These are phyloP conservation scores for Pantelozetes paolii DNA, from an alignment of 2,888 invertebrate genomes.

Conservation along the genomic window DNA sequence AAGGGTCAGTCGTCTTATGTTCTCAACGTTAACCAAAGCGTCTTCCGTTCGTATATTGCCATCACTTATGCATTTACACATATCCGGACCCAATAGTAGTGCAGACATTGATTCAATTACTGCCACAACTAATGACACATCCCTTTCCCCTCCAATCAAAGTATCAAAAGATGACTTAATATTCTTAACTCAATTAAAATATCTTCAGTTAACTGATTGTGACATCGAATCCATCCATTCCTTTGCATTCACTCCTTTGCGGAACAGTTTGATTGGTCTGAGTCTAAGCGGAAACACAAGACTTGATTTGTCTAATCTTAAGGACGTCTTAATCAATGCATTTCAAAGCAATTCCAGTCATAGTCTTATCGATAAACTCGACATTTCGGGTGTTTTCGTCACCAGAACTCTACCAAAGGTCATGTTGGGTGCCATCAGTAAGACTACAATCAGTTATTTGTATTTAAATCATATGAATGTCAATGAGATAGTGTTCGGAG, in stretches of 20 bases:
- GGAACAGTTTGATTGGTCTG: conserved; percentile 23
- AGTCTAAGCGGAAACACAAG: conserved; percentile 33
- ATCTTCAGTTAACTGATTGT: conserved; percentile 38
- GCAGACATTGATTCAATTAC: no score
- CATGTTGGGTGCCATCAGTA: conserved; percentile 38
- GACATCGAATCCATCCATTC: conserved; percentile 40
- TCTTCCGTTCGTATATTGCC: conserved; percentile 37
- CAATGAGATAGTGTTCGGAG: conserved; percentile 25
- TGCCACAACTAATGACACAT: background rate
- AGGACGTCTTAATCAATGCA: background rate
- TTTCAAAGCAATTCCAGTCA: conserved; percentile 17
- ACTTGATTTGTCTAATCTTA: conserved; percentile 7
- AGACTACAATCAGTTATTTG: conserved; percentile 30
- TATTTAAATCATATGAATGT: conserved; percentile 30
- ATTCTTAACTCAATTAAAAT: conserved; percentile 38
- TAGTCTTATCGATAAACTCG: conserved; percentile 2
- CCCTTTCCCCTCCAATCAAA: background rate
- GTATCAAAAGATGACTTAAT: conserved; percentile 39
- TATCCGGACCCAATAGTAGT: background rate
- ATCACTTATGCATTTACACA: conserved; percentile 39
- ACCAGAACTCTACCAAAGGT: conserved; percentile 34
- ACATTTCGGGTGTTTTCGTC: background rate
- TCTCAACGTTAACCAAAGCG: conserved; percentile 25
- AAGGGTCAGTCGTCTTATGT: background rate
- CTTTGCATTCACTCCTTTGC: conserved; percentile 29